phyloP scores from a whole-genome alignment of 2,888 invertebrate species.

The Nomada hirtipes region DNA sequence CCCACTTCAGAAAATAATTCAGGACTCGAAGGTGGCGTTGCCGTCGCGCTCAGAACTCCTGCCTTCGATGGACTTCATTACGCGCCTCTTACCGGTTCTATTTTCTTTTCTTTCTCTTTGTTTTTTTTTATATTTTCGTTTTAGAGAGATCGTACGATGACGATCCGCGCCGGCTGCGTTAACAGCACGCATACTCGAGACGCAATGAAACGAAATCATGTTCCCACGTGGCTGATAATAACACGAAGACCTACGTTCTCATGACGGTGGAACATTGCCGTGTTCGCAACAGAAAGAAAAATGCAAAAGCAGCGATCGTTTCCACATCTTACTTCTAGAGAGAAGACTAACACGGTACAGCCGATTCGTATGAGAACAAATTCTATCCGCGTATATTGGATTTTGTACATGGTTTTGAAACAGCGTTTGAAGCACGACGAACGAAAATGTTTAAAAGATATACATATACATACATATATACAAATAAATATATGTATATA shows the following conservation, averaged over 20 bases:
- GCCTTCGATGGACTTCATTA: slow-evolving; percentile 59
- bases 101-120: background rate
- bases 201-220: slow-evolving; percentile 30
- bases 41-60: slow-evolving; percentile 17
- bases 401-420: slow-evolving; percentile 70
- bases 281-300: slow-evolving; percentile 1
- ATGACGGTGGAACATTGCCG: slow-evolving; percentile 16
- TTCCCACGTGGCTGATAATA: slow-evolving; percentile 26
- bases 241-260: slow-evolving; percentile 21
- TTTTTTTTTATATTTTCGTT: background rate
- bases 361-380: slow-evolving; percentile 56
- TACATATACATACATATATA: background rate
- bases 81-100: slow-evolving; percentile 28
- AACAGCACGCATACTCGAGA: slow-evolving; percentile 26
- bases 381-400: slow-evolving; percentile 65
- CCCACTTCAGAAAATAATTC: slow-evolving; percentile 8
- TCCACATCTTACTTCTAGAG: slow-evolving; percentile 30
- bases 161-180: slow-evolving; percentile 49
- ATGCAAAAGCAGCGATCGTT: slow-evolving; percentile 38
- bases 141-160: slow-evolving; percentile 17
- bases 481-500: slow-evolving; percentile 2
- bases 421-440: slow-evolving; percentile 47
- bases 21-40: slow-evolving; percentile 46
- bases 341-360: slow-evolving; percentile 32
- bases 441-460: background rate